Base-by-base conservation (phyloP, 2,113 vertebrate species). In the Tyto alba region DNA sequence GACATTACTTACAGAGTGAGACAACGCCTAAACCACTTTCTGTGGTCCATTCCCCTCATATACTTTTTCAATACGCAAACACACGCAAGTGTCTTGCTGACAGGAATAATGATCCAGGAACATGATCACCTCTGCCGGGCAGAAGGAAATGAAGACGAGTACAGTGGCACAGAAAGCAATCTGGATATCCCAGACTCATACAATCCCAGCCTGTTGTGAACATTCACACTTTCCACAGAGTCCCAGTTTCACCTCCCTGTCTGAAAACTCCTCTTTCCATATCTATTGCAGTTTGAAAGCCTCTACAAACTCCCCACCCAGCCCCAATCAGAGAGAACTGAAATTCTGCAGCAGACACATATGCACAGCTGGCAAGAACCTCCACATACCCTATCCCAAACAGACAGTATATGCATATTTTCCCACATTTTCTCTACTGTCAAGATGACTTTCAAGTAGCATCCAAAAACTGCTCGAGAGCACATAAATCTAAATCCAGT, bases 401-500 rank as follows among this genome's bases (percentile, higher is more conserved):
- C 26, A 41, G 74, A 15, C 60, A 27, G 26, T 9, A 62, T 2
- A 47, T 0, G 0, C 20, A 41, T 3, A 6, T 25, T 77, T 59
- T 34, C 62, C 45, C 40, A 53, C 12, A 5, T 45, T 50, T 73
- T 43, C 53, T 40, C 55, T 64, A 47, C 14, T 63, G 26, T 17
- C 64, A 72, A 57, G 41, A n/a, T 18, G 30, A 73, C 18, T 66
- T 57, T 32, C 63, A 85, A 22, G 45, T 9, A 60, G 52, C 47
- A 52, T 23, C 38, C 2, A 3, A 72, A 75, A 67, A 60, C 12
- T 47, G 41, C 45, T 19, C 23, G 38, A 71, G 20, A 66, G 62
- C 41, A 52, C 10, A 2, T 6, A 56, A 40, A 48, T 43, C 36
- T 60, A 88, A 80, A 80, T 17, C 29, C 66, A 91, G 64, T 12